phyloP scores from a whole-genome alignment of 2,888 invertebrate species.

The Gastracanthus pulcherrimus region DNA sequence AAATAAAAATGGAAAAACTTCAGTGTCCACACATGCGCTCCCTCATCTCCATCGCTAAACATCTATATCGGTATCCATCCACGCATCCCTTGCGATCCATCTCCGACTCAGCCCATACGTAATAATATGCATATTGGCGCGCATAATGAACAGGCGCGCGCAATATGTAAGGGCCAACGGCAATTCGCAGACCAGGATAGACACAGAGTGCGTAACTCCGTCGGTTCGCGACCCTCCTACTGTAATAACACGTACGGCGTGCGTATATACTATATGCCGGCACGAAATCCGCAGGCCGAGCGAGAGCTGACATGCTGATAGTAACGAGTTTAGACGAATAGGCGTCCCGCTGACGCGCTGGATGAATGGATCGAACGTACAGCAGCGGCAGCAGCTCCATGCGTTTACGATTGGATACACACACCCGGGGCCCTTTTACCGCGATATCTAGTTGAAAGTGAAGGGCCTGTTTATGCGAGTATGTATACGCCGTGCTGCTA shows the following conservation, averaged over 20 bases:
- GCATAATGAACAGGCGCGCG: slow-evolving; percentile 28
- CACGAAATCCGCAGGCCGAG: background rate
- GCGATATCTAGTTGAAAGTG: slow-evolving; percentile 22
- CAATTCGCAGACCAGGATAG: background rate
- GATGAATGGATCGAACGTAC: slow-evolving; percentile 44
- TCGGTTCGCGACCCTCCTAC: slow-evolving; percentile 14
- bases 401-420: slow-evolving; percentile 39
- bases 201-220: background rate
- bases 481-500: background rate
- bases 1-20: background rate
- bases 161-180: background rate
- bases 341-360: slow-evolving; percentile 47
- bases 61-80: no score
- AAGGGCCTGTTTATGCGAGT: slow-evolving; percentile 12
- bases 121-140: slow-evolving; percentile 46
- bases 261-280: background rate
- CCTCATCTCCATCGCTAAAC: background rate
- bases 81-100: slow-evolving; percentile 11
- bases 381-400: background rate
- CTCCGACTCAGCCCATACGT: background rate
- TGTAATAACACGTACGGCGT: slow-evolving; percentile 14
- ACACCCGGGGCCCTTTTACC: background rate
- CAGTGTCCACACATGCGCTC: background rate
- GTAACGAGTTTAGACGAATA: slow-evolving; percentile 54
- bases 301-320: slow-evolving; percentile 32